Conservation (phyloP, 2,888 invertebrate species). For the Apocheima hispidaria region DNA sequence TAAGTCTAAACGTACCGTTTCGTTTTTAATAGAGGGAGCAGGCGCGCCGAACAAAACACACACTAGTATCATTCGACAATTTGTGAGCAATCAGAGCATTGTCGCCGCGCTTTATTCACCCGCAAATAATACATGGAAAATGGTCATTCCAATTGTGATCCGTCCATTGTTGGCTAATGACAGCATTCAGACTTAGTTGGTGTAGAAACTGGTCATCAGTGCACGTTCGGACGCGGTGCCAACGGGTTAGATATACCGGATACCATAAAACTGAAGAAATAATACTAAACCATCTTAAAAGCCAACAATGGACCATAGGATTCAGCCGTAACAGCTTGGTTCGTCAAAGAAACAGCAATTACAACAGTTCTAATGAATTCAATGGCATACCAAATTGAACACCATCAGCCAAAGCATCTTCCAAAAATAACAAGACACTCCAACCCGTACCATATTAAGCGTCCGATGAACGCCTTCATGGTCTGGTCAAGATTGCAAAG, state of each 20-base stretch:
- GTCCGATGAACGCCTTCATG: slow-evolving; percentile 99
- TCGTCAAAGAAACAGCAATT: slow-evolving; percentile 7
- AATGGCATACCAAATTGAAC: slow-evolving; percentile 74
- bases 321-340: neutral
- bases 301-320: slow-evolving; percentile 9
- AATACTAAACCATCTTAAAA: neutral
- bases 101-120: slow-evolving; percentile 85
- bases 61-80: slow-evolving; percentile 85
- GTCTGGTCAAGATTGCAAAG: slow-evolving; percentile 97
- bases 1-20: slow-evolving; percentile 36
- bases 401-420: slow-evolving; percentile 55
- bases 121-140: slow-evolving; percentile 85
- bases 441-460: slow-evolving; percentile 91
- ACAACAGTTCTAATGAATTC: slow-evolving; percentile 41
- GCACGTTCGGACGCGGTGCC: slow-evolving; percentile 61
- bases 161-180: slow-evolving; percentile 82
- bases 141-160: slow-evolving; percentile 82
- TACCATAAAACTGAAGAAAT: neutral
- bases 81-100: slow-evolving; percentile 85
- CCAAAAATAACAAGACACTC: slow-evolving; percentile 84
- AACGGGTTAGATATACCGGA: slow-evolving; percentile 50
- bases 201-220: slow-evolving; percentile 76
- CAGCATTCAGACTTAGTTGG: slow-evolving; percentile 76
- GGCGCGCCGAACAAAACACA: slow-evolving; percentile 82
- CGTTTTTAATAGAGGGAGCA: slow-evolving; percentile 68